A percentile compares a stretch with the other conserved stretches of the same genome.
phyloP scores from a whole-genome alignment of 2,888 invertebrate genomes.

The Volucella inanis region DNA sequence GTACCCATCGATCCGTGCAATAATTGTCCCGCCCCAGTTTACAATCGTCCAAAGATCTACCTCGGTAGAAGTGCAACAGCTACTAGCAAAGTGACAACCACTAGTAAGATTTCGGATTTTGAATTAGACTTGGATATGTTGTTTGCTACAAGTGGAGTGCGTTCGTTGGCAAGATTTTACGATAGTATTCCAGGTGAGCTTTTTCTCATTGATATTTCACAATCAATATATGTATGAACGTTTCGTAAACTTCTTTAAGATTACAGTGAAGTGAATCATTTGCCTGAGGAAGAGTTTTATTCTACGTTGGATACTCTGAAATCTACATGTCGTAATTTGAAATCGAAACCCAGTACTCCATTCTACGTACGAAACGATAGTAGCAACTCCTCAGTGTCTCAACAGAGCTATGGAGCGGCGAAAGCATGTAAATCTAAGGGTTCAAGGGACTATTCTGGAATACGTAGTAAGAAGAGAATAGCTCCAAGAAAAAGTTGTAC shows the following conservation, averaged over 20 bases:
- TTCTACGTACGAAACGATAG: conserved; percentile 61
- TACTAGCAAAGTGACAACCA: conserved; percentile 63
- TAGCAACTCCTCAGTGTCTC: conserved; percentile 63
- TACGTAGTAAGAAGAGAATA: conserved; percentile 30
- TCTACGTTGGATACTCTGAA: conserved; percentile 85
- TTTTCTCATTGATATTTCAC: not conserved
- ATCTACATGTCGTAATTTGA: conserved; percentile 79
- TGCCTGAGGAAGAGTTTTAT: conserved; percentile 90
- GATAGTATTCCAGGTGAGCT: conserved; percentile 87
- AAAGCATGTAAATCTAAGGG: conserved; percentile 23
- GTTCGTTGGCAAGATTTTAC: conserved; percentile 88
- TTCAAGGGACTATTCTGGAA: conserved; percentile 17
- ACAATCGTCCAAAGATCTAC: conserved; percentile 85
- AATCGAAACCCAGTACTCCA: conserved; percentile 74
- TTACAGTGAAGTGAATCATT: conserved; percentile 90
- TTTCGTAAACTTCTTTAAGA: conserved; percentile 81
- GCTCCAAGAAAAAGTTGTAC: conserved; percentile 28
- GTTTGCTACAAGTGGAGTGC: conserved; percentile 82
- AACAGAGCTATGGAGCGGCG: conserved; percentile 12
- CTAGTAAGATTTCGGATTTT: conserved; percentile 41
- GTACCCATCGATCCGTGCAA: conserved; percentile 89
- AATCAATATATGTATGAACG: too few species aligned
- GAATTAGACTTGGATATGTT: conserved; percentile 60
- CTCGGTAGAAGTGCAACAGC: conserved; percentile 77
- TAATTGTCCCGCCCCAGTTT: conserved; percentile 88